Evolutionary conservation across 2,797 vertebrate genomes (phyloP).

Genomic region (Propithecus perrieri): DNA sequence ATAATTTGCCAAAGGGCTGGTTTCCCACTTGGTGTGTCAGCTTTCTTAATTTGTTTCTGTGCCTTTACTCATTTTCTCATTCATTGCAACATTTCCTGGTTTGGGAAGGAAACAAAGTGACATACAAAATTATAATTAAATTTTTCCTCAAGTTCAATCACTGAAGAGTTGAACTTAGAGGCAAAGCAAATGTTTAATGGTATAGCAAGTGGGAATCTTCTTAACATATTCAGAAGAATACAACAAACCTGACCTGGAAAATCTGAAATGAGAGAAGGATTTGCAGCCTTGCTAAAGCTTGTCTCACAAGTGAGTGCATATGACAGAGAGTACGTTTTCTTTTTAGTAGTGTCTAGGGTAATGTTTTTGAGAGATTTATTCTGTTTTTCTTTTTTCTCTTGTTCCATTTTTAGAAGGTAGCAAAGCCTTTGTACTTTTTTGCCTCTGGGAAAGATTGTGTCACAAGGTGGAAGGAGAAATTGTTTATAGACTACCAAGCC

Average conservation of each 20-base stretch:
- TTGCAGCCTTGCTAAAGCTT: neutral
- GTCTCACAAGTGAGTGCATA: neutral
- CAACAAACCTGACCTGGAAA: neutral
- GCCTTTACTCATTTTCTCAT: constrained; percentile 80
- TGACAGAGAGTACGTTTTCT: neutral
- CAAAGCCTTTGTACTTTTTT: neutral
- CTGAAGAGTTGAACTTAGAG: constrained; percentile 71
- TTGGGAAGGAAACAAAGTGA: constrained; percentile 69
- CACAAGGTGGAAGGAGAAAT: neutral
- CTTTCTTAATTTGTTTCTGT: constrained; percentile 81
- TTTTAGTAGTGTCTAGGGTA: neutral
- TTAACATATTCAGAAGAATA: constrained; percentile 46
- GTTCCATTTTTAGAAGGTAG: neutral
- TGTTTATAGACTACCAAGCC: neutral
- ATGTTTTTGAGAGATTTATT: neutral
- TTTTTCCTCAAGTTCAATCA: constrained; percentile 73
- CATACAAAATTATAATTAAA: constrained; percentile 69
- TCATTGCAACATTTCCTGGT: constrained; percentile 77
- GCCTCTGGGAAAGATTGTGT: neutral
- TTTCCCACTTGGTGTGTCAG: constrained; percentile 78
- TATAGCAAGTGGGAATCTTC: constrained; percentile 21
- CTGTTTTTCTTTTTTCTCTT: neutral
- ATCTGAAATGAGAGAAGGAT: neutral
- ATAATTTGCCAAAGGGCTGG: constrained; percentile 79
- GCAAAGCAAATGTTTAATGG: constrained; percentile 56